These are phyloP conservation scores for Tetramorium parvispinum DNA, from an alignment of 1,140 invertebrate genomes.

Conservation along the genomic window DNA sequence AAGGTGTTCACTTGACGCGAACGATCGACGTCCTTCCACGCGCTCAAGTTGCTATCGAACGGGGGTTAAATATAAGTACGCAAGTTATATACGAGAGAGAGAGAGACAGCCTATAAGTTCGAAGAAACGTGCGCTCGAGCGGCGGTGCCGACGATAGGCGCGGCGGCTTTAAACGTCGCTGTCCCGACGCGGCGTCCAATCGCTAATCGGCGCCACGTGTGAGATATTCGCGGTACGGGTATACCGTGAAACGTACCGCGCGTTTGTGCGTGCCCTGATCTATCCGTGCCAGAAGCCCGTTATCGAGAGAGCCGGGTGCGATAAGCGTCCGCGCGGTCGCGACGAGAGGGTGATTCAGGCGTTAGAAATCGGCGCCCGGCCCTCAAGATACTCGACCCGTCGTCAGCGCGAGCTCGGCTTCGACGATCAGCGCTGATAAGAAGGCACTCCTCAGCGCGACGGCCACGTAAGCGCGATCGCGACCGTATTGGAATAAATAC, in stretches of 20 bases:
- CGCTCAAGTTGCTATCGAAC: slow-evolving; percentile 23
- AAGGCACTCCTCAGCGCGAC: no score
- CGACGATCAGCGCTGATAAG: slow-evolving; percentile 39
- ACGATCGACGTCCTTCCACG: slow-evolving; percentile 15
- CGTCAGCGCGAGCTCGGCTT: not conserved
- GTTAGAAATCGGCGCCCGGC: not conserved
- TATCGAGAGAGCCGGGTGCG: not conserved
- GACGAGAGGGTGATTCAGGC: not conserved
- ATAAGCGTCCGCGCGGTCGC: not conserved
- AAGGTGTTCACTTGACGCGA: slow-evolving; percentile 35
- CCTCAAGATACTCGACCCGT: not conserved
- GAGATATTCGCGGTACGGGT: slow-evolving; percentile 57
- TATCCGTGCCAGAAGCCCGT: not conserved
- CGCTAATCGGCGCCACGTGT: slow-evolving; percentile 67
- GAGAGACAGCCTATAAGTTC: slow-evolving; percentile 40
- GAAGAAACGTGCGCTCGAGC: slow-evolving; percentile 33
- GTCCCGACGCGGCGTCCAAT: not conserved
- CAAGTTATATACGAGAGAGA: slow-evolving; percentile 13
- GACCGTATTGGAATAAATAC: no score
- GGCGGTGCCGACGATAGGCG: not conserved
- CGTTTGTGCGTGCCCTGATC: not conserved
- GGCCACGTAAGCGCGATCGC: no score
- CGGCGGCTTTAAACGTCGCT: not conserved
- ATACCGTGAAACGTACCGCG: not conserved
- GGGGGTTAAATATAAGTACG: slow-evolving; percentile 46